Conservation (phyloP, 2,888 invertebrate species). For the Epistrophe eligans region DNA sequence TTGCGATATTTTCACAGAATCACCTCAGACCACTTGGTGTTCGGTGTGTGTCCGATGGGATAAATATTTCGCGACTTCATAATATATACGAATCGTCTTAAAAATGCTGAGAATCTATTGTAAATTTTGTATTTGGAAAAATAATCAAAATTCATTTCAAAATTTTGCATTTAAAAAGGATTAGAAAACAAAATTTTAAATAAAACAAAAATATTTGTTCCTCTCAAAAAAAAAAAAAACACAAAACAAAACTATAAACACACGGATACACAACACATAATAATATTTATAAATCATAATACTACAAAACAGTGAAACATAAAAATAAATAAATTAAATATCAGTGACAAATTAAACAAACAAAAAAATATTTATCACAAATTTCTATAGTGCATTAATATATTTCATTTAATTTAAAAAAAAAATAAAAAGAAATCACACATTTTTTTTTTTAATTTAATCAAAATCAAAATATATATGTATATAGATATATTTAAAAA, state of each 20-base stretch:
- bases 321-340: constrained; percentile 28
- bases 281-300: constrained; percentile 8
- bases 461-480: background rate
- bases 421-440: constrained; percentile 23
- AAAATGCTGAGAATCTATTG: constrained; percentile 64
- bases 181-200: no score
- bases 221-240: constrained; percentile 1
- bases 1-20: constrained; percentile 70
- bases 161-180: background rate
- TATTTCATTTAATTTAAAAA: constrained; percentile 28
- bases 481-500: constrained; percentile 22
- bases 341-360: constrained; percentile 61
- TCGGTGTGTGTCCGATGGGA: constrained; percentile 69
- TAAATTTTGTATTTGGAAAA: constrained; percentile 47
- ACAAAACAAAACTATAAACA: constrained; percentile 30
- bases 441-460: constrained; percentile 38
- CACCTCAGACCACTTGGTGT: constrained; percentile 69
- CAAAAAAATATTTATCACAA: constrained; percentile 28
- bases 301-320: constrained; percentile 49
- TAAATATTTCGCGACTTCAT: constrained; percentile 64
- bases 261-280: constrained; percentile 45
- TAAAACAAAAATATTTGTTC: background rate
- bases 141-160: constrained; percentile 15
- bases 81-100: constrained; percentile 46
- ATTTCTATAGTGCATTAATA: constrained; percentile 37